Percentiles rank a stretch among this genome's conserved stretches.
Evolutionary conservation across 2,888 invertebrate species (phyloP).

Genomic region (Apodemia duryi): DNA sequence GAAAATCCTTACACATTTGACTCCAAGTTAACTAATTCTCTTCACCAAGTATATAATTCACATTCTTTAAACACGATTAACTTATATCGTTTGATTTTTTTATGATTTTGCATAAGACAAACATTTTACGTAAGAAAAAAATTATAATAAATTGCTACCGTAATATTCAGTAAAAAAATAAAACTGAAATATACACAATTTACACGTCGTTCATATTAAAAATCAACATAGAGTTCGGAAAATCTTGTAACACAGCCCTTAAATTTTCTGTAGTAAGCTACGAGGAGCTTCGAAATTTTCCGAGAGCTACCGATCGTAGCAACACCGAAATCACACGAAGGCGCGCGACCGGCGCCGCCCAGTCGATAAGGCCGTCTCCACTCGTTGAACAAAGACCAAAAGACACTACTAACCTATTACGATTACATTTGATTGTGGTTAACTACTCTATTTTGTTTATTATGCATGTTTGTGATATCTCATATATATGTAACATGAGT

Average conservation of each 20-base stretch:
- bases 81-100: background rate
- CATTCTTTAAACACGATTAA: background rate
- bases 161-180: background rate
- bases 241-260: constrained; percentile 71
- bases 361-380: constrained; percentile 79
- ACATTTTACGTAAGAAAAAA: background rate
- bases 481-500: background rate
- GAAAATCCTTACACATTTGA: constrained; percentile 50
- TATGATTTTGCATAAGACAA: background rate
- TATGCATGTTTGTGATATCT: constrained; percentile 19
- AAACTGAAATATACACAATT: background rate
- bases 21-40: background rate
- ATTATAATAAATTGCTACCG: background rate
- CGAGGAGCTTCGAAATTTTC: constrained; percentile 52
- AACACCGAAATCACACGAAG: constrained; percentile 50
- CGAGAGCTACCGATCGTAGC: constrained; percentile 51
- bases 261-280: constrained; percentile 60
- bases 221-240: constrained; percentile 34
- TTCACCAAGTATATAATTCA: background rate
- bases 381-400: constrained; percentile 69
- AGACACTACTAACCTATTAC: constrained; percentile 65
- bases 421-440: constrained; percentile 50
- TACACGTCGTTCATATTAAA: background rate
- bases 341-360: constrained; percentile 72
- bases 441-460: constrained; percentile 26